Conservation (phyloP, 2,113 vertebrate genomes). For the Mustelus asterias region DNA sequence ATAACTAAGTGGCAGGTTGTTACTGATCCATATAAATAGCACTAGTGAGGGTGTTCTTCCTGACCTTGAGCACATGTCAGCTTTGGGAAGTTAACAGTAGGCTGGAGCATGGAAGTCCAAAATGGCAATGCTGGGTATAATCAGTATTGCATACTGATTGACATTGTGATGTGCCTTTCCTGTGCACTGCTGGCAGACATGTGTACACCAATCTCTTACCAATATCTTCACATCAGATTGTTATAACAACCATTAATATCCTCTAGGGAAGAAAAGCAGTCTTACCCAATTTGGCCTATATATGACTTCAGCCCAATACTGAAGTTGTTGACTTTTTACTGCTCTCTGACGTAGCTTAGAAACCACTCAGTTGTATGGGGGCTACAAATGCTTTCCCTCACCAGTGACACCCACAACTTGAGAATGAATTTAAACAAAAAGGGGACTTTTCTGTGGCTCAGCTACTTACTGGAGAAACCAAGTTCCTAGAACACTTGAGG, state of each 20-base stretch:
- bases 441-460: not conserved
- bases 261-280: not conserved
- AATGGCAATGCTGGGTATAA: not conserved
- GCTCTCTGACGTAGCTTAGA: not conserved
- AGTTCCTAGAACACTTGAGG: not conserved
- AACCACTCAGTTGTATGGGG: not conserved
- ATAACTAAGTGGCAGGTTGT: not conserved
- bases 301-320: not conserved
- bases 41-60: not conserved
- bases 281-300: not conserved
- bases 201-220: not conserved
- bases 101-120: not conserved
- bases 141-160: not conserved
- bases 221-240: not conserved
- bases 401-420: not conserved
- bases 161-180: not conserved
- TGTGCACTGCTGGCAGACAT: not conserved
- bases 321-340: not conserved
- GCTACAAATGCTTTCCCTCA: not conserved
- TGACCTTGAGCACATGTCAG: not conserved
- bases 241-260: not conserved
- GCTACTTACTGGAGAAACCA: not conserved
- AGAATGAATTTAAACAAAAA: not conserved
- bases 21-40: not conserved
- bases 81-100: not conserved